Base-by-base conservation (phyloP, 2,888 invertebrate species). In the Poecilobothrus nobilitatus region DNA sequence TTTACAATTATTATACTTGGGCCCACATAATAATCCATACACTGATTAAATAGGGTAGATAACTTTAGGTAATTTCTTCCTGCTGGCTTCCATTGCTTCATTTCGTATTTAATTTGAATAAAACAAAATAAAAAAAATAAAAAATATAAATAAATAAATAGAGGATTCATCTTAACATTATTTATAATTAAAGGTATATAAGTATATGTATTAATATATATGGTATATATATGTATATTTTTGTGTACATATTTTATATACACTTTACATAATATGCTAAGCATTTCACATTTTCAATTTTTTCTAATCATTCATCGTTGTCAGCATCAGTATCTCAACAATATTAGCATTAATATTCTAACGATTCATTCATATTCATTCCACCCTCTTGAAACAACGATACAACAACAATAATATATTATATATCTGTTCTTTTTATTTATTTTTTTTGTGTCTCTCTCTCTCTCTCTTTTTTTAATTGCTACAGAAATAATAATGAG, bases 1-100 rank as follows among this genome's bases (percentile, higher is more conserved):
- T 53, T 53, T 18, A 6, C n/a, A 53, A 53, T 53, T 53, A 53
- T 53, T 53, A 53, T 53, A 8, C 53, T 53, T 53, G 53, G 53
- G 53, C 53, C 53, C 53, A 53, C 15, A 53, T 53, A 18, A 53
- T 53, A 53, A 18, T 18, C 7, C 15, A 53, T n/a, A 12, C 53
- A 53, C 53, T 53, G 53, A 53, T 53, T 53, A 53, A 53, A 53
- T 53, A 53, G 53, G 53, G 53, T 53, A 53, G 53, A 53, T 53
- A 53, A 53, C 53, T 53, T n/a, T 53, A 53, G 53, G 53, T 53
- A 53, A 53, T 53, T 53, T 53, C 53, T 53, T 53, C 53, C 53
- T 53, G 53, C 2, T n/a, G n/a, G n/a, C n/a, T n/a, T n/a, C n/a
- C 53, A 15, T 15, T 53, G n/a, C 37, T 37, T 8, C 12, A 37